phyloP scores from a whole-genome alignment of 2,113 vertebrate species.

The Peromyscus maniculatus region DNA sequence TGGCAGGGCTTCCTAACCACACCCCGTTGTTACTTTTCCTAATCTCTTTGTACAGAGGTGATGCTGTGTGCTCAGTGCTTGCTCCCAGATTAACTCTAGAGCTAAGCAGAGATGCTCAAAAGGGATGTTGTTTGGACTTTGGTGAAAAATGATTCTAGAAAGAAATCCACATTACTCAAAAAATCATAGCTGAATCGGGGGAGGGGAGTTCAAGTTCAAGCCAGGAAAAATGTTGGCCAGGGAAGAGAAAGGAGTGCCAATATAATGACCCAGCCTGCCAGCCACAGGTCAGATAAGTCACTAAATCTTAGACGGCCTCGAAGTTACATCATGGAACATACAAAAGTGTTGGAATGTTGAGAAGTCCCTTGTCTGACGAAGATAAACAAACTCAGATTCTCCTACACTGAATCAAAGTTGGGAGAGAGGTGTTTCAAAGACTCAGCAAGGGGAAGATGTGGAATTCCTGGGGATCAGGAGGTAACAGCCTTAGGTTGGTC shows the following conservation, averaged over 20 bases:
- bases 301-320: not conserved
- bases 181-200: not conserved
- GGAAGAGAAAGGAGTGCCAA: not conserved
- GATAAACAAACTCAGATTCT: not conserved
- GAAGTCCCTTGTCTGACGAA: not conserved
- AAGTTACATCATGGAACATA: not conserved
- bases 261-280: rapidly evolving
- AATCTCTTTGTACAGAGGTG: not conserved
- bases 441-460: rapidly evolving
- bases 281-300: no score
- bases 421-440: not conserved
- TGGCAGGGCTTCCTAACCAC: not conserved
- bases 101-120: not conserved
- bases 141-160: not conserved
- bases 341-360: not conserved
- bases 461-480: not conserved
- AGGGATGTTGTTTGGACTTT: not conserved
- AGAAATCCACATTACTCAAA: not conserved
- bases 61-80: not conserved
- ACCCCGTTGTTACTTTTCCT: not conserved
- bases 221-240: not conserved
- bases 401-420: not conserved
- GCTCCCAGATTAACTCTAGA: not conserved
- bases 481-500: not conserved
- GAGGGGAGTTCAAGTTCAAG: not conserved